phyloP scores from a whole-genome alignment of 2,113 vertebrate genomes.

The Asarcornis scutulata region DNA sequence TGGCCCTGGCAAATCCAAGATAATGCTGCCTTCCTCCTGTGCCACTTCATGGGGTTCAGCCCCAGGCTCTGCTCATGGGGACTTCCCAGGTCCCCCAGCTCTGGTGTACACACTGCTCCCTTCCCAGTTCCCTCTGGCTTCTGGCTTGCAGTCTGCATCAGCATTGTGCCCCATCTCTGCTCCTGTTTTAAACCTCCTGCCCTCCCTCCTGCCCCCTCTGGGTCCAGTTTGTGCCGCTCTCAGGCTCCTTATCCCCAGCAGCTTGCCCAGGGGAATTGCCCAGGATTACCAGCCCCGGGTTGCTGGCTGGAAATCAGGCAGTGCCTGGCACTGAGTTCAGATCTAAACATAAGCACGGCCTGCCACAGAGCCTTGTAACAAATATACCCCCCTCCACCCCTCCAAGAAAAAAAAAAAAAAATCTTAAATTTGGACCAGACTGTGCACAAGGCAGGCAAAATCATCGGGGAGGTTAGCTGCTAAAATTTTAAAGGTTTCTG shows the following conservation, averaged over 20 bases:
- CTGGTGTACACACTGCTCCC: background rate
- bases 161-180: background rate
- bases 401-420: background rate
- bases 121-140: background rate
- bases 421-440: background rate
- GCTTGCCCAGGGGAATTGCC: background rate
- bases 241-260: background rate
- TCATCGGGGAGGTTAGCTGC: background rate
- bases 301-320: background rate
- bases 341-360: background rate
- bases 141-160: background rate
- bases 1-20: background rate
- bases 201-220: background rate
- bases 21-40: background rate
- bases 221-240: background rate
- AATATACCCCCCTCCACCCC: rapidly evolving
- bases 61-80: background rate
- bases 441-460: background rate
- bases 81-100: background rate
- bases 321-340: background rate
- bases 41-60: background rate
- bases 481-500: background rate
- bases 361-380: background rate
- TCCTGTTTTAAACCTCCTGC: background rate
- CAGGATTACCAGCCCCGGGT: background rate